Conservation (phyloP, 2,113 vertebrate species). For the Barbus barbus region DNA sequence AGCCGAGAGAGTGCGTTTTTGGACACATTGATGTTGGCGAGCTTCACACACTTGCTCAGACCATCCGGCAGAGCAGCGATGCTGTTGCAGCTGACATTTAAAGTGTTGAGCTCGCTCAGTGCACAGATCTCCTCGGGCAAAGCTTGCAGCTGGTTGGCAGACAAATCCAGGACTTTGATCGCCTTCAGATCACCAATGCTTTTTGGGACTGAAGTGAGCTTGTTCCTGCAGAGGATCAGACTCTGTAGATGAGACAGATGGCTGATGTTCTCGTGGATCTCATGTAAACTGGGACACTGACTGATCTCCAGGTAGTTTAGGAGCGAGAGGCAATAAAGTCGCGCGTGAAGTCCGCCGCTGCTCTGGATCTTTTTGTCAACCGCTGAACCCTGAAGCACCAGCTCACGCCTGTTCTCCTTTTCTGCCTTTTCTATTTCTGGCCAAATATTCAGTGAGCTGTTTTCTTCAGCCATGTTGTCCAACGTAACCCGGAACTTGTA, state of each 20-base stretch:
- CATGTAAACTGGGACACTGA: conserved; percentile 80
- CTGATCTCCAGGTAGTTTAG: conserved; percentile 84
- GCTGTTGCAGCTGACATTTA: conserved; percentile 88
- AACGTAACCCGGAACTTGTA: conserved; percentile 25
- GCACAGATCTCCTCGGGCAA: conserved; percentile 76
- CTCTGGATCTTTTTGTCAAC: conserved; percentile 72
- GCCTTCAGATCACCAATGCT: conserved; percentile 66
- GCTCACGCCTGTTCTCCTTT: conserved; percentile 81
- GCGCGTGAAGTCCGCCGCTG: conserved; percentile 68
- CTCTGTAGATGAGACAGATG: conserved; percentile 80
- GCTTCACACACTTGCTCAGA: conserved; percentile 79
- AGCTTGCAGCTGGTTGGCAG: conserved; percentile 73
- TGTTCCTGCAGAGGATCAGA: conserved; percentile 82
- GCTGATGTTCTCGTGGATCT: conserved; percentile 76
- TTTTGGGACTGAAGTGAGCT: conserved; percentile 76
- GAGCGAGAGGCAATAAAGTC: conserved; percentile 71
- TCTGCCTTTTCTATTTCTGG: conserved; percentile 80
- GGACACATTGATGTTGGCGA: conserved; percentile 84
- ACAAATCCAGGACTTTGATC: conserved; percentile 75
- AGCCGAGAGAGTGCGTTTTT: conserved; percentile 79
- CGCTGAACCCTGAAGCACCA: conserved; percentile 74
- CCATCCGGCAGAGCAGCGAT: conserved; percentile 82
- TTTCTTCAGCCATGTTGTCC: conserved; percentile 67
- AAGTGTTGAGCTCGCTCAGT: conserved; percentile 81
- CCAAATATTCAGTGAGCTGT: conserved; percentile 58